Percentiles rank a stretch among this genome's conserved stretches.
Evolutionary conservation across 2,888 invertebrate species (phyloP).

Genomic region (Corbicula japonica): DNA sequence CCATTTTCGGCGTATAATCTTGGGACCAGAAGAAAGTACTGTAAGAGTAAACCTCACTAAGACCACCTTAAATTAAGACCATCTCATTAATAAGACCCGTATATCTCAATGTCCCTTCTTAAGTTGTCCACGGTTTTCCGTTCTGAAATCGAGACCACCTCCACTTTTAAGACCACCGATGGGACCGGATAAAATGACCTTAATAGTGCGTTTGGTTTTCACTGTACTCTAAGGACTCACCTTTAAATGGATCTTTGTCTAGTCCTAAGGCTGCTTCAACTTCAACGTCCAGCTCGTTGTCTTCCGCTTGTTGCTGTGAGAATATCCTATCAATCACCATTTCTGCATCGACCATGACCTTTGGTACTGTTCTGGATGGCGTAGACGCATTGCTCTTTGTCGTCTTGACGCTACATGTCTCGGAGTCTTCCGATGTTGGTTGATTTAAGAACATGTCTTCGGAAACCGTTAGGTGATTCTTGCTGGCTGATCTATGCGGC

Average conservation of each 20-base stretch:
- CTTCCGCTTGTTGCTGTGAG: conserved; percentile 60
- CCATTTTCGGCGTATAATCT: too few relatives aligned
- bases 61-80: too few relatives aligned
- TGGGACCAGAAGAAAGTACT: too few relatives aligned
- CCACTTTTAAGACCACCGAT: too few relatives aligned
- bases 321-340: conserved; percentile 77
- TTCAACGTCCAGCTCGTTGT: conserved; percentile 58
- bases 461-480: conserved; percentile 61
- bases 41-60: too few relatives aligned
- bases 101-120: too few relatives aligned
- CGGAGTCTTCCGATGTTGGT: conserved; percentile 73
- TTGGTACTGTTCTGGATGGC: conserved; percentile 57
- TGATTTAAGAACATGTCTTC: conserved; percentile 72
- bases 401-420: conserved; percentile 71
- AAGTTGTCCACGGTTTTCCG: too few relatives aligned
- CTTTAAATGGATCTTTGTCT: conserved; percentile 69
- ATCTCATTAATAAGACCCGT: too few relatives aligned
- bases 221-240: not conserved
- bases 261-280: conserved; percentile 66
- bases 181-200: too few relatives aligned
- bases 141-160: too few relatives aligned
- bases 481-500: conserved; percentile 59
- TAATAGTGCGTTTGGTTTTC: too few relatives aligned
- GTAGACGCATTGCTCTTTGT: conserved; percentile 64
- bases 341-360: conserved; percentile 73